Conservation (phyloP, 2,797 vertebrate species). For the Melanotaenia nigrans region DNA sequence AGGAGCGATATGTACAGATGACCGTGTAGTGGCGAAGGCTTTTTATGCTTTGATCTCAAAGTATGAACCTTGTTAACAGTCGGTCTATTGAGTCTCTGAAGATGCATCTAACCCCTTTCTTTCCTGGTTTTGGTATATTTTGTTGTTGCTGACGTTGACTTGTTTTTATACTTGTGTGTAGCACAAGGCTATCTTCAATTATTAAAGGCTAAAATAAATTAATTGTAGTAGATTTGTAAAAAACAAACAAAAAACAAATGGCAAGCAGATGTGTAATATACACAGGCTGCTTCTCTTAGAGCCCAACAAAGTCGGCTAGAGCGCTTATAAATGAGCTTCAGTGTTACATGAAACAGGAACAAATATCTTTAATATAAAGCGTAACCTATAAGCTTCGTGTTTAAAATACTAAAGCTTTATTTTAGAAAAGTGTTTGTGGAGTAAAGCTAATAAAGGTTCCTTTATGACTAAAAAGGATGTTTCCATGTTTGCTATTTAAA, state of each 20-base stretch:
- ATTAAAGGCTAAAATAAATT: not conserved
- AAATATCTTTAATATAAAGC: not conserved
- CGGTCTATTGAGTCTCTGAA: not conserved
- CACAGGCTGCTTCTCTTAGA: not conserved
- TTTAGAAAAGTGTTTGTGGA: not conserved
- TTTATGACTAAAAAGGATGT: not conserved
- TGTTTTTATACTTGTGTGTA: not conserved
- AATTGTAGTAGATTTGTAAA: not conserved
- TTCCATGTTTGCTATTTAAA: not conserved
- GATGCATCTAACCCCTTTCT: not conserved
- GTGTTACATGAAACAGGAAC: not conserved
- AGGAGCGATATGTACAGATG: conserved; percentile 59
- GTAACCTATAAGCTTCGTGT: not conserved
- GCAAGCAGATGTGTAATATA: not conserved
- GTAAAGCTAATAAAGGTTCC: not conserved
- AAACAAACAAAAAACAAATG: not conserved
- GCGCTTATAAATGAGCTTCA: not conserved
- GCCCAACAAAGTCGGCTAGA: not conserved
- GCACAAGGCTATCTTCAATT: not conserved
- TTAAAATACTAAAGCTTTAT: too few relatives aligned
- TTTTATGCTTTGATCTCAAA: not conserved
- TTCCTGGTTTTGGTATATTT: not conserved
- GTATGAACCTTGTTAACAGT: conserved; percentile 4
- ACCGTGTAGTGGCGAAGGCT: conserved; percentile 1
- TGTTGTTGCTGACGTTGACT: not conserved